Base-by-base conservation (phyloP, 1,140 invertebrate species). In the Zaprionus camerounensis region DNA sequence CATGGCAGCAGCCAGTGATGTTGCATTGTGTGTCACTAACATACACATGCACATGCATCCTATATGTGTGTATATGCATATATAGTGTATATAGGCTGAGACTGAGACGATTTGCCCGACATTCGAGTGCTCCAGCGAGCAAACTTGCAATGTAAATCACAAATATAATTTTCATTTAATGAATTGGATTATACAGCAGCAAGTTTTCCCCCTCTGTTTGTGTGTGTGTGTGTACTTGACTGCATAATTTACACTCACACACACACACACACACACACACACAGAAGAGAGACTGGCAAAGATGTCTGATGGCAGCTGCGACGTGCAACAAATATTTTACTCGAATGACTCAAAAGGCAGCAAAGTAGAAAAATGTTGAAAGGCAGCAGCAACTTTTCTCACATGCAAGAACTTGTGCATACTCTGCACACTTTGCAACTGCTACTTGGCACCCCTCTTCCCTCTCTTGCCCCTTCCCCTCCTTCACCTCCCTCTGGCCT, bases 111-210 rank as follows among this genome's bases (percentile, higher is more conserved):
- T 20, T 56, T 80, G 58, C 28, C 20, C 62, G 65, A 28, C 57
- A 71, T 64, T 76, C 31, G 53, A n/a, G n/a, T 62, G 62, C 15
- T n/a, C n/a, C 51, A 67, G 57, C 63, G 53, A 6, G 68, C 68
- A 57, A 76, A 90, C 83, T 84, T 88, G 85, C 71, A 84, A 84
- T 88, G 84, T 88, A 76, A 88, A 88, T 88, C 84, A 88, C 81
- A 81, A 88, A 88, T 88, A 84, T 90, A 84, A 88, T 88, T 90
- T 87, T 76, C 75, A 66, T 84, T 79, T 88, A 88, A 88, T 88
- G 85, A 88, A 88, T 87, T 87, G 81, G 84, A 87, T 87, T 78
- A 87, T 64, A 69, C 71, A 67, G 62, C 61, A 71, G 12, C 46
- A 51, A 5, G n/a, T 67, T 55, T 65, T 79, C 38, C 56, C 64